Conservation (phyloP, 2,888 invertebrate genomes). For the Pimpla rufipes region DNA sequence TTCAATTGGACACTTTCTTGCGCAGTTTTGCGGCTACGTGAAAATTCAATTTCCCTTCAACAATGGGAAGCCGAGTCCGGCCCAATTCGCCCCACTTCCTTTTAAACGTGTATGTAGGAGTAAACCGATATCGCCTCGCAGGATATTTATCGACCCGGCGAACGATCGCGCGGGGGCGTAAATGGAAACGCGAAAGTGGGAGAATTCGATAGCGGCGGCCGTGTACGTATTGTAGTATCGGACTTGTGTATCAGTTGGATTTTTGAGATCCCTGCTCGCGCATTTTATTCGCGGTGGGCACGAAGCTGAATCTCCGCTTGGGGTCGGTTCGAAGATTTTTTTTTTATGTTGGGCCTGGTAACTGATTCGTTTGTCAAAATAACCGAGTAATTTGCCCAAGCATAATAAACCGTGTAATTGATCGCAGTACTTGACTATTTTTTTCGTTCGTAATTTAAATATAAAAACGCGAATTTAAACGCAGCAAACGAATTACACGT, state of each 20-base stretch:
- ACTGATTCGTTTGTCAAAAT: background rate
- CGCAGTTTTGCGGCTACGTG: too few species aligned
- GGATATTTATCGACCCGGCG: background rate
- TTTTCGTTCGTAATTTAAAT: background rate
- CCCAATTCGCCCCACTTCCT: background rate
- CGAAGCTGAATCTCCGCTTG: background rate
- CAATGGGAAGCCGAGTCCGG: too few species aligned
- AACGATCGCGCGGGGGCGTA: conserved; percentile 1
- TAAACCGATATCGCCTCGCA: background rate
- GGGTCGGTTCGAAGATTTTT: background rate
- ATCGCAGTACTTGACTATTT: background rate
- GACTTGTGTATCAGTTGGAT: background rate
- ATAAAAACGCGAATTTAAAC: background rate
- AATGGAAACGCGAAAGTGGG: background rate
- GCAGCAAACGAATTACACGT: background rate
- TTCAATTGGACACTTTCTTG: too few species aligned
- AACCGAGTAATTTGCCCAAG: background rate
- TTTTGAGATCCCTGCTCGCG: background rate
- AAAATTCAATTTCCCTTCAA: too few species aligned
- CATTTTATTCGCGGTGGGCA: background rate
- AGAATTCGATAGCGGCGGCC: background rate
- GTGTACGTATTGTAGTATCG: background rate
- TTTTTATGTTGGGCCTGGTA: background rate
- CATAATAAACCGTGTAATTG: background rate
- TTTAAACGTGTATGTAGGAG: background rate